Conservation (phyloP, 2,888 invertebrate species). For the Ametastegia equiseti region DNA sequence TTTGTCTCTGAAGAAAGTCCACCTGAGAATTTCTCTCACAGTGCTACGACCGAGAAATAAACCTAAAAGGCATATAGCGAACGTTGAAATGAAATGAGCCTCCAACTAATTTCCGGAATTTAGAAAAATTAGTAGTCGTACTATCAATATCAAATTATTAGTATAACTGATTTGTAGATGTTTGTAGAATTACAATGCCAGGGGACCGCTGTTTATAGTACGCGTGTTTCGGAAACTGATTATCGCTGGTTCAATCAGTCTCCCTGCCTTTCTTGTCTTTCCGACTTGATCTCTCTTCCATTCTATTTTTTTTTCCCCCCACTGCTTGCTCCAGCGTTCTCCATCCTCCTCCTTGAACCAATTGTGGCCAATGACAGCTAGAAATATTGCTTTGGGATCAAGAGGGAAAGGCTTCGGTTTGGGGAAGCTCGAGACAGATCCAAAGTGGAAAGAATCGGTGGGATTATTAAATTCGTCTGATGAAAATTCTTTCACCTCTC, state of each 20-base stretch:
- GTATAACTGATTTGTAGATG: too few species aligned
- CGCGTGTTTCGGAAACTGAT: not conserved
- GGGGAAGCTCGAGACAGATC: not conserved
- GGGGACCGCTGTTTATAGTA: not conserved
- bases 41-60: too few species aligned
- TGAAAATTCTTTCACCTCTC: not conserved
- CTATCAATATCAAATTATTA: too few species aligned
- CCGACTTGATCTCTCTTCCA: not conserved
- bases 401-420: constrained; percentile 15
- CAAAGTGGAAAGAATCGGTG: constrained; percentile 17
- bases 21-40: too few species aligned
- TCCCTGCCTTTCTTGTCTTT: not conserved
- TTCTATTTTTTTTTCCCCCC: not conserved
- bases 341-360: not conserved
- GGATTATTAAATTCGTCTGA: not conserved
- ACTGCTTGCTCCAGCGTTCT: not conserved
- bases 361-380: constrained; percentile 44
- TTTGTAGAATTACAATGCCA: too few species aligned
- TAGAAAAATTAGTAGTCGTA: too few species aligned
- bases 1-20: too few species aligned
- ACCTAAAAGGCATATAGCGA: too few species aligned
- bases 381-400: constrained; percentile 47
- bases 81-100: too few species aligned
- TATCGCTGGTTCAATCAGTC: not conserved
- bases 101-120: too few species aligned